Percentiles rank a stretch among this genome's conserved stretches.
These are phyloP conservation scores for Calyptomena viridis DNA, from an alignment of 2,113 vertebrate genomes.

Conservation along the genomic window DNA sequence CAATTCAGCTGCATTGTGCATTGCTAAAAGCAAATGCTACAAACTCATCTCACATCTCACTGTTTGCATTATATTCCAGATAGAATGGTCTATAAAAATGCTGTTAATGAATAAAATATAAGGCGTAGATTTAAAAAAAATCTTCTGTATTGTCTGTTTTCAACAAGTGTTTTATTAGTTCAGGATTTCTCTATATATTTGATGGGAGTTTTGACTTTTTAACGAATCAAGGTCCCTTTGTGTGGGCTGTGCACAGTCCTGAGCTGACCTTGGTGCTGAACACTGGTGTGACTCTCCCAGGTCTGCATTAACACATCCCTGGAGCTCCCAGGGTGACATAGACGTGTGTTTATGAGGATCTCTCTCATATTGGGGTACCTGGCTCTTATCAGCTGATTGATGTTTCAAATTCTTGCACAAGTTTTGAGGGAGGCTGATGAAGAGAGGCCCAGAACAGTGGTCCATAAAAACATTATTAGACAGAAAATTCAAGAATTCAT, in stretches of 20 bases:
- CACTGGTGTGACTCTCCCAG: fast-evolving
- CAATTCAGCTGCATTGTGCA: background rate
- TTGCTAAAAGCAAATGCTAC: background rate
- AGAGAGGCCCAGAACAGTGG: background rate
- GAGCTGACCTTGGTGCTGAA: slow-evolving; percentile 53
- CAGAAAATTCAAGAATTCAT: background rate
- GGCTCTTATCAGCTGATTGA: background rate
- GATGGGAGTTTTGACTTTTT: background rate
- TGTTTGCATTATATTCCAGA: background rate
- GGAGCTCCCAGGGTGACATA: background rate
- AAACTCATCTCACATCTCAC: background rate
- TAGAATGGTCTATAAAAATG: background rate
- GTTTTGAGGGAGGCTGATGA: background rate
- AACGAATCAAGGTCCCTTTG: background rate
- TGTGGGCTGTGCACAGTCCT: background rate
- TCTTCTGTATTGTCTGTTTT: background rate
- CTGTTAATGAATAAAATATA: background rate
- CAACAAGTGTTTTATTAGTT: background rate
- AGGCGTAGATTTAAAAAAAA: background rate
- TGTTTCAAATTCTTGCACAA: background rate
- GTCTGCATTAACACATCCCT: fast-evolving
- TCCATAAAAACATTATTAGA: background rate
- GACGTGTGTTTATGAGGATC: background rate
- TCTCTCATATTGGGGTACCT: background rate
- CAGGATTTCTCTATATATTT: background rate